Conservation (phyloP, 2,113 vertebrate genomes). For the Pardalotus punctatus region DNA sequence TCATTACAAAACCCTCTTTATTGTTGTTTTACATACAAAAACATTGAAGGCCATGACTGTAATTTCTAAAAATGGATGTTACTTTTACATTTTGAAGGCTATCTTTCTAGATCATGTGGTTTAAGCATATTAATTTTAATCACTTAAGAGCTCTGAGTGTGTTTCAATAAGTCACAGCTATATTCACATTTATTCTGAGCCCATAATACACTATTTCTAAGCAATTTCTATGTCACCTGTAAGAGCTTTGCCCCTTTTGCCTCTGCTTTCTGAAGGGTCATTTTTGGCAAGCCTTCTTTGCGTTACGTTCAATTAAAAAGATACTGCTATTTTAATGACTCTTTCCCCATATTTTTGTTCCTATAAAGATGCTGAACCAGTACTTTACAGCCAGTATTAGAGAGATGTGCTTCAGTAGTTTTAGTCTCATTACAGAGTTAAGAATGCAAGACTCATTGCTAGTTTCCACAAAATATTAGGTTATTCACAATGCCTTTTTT, state of each 20-base stretch:
- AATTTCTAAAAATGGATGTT: neutral
- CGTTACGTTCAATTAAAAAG: neutral
- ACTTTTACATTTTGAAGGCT: neutral
- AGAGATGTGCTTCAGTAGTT: neutral
- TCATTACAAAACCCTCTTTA: neutral
- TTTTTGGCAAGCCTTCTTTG: neutral
- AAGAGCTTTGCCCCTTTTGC: neutral
- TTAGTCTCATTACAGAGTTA: neutral
- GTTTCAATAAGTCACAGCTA: neutral
- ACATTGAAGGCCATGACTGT: neutral
- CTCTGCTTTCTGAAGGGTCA: neutral
- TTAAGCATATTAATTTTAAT: neutral
- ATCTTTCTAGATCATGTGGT: neutral
- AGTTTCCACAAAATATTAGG: neutral
- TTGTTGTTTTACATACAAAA: neutral
- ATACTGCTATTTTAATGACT: neutral
- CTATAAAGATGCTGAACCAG: neutral
- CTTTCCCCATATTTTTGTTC: neutral
- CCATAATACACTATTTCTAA: neutral
- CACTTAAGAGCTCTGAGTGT: neutral
- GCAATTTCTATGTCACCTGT: neutral
- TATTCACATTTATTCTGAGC: neutral
- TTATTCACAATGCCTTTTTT: neutral
- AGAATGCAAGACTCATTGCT: neutral
- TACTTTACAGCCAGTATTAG: neutral